Evolutionary conservation across 1,140 invertebrate genomes (phyloP).

Genomic region (Caenorhabditis inopinata): DNA sequence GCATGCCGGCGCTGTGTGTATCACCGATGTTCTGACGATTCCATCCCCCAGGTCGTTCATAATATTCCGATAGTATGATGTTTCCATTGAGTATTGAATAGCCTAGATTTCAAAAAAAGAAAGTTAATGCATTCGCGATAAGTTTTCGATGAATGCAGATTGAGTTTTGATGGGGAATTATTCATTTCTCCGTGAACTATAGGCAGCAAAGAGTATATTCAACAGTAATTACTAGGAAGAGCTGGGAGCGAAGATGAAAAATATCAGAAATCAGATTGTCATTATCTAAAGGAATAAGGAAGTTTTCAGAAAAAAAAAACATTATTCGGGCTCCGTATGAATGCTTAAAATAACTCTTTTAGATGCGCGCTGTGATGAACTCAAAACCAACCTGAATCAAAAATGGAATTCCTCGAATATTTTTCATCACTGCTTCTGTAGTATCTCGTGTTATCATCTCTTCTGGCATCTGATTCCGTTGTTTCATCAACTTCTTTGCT

Average conservation of each 20-base stretch:
- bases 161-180: too few species aligned
- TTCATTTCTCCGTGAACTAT: too few species aligned
- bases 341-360: too few species aligned
- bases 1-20: slow-evolving; percentile 46
- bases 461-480: not conserved
- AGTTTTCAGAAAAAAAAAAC: too few species aligned
- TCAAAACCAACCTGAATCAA: slow-evolving; percentile 31
- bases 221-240: too few species aligned
- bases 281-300: too few species aligned
- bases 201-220: too few species aligned
- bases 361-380: too few species aligned
- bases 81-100: slow-evolving; percentile 47
- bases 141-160: too few species aligned
- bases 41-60: slow-evolving; percentile 40
- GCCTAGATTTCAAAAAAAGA: slow-evolving; percentile 17
- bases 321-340: too few species aligned
- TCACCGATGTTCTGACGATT: slow-evolving; percentile 40
- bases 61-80: slow-evolving; percentile 38
- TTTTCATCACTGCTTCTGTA: slow-evolving; percentile 44
- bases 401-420: slow-evolving; percentile 46
- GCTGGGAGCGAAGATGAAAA: too few species aligned
- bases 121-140: not conserved
- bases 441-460: slow-evolving; percentile 35
- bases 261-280: too few species aligned
- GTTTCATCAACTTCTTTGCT: slow-evolving; percentile 7